Evolutionary conservation across 2,113 vertebrate genomes (phyloP).

Genomic region (Urocynchramus pylzowi): DNA sequence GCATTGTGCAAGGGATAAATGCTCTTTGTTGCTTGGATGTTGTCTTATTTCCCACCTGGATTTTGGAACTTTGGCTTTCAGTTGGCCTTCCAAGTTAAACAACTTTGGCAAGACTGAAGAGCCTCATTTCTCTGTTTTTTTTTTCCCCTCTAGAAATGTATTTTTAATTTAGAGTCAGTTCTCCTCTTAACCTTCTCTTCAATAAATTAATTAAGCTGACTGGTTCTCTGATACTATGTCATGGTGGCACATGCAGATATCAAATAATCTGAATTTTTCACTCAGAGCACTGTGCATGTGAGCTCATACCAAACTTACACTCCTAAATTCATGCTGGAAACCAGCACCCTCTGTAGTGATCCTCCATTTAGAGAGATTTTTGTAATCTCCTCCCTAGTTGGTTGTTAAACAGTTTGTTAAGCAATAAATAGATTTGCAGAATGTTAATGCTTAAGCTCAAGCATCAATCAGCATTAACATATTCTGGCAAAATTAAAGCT

Average conservation of each 20-base stretch:
- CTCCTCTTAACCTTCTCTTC: background rate
- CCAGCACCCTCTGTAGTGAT: background rate
- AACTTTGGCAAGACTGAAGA: background rate
- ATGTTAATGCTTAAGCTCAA: background rate
- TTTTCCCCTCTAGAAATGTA: background rate
- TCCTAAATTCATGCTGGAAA: background rate
- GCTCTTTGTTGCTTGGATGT: background rate
- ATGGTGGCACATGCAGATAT: background rate
- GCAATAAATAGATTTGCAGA: constrained; percentile 23
- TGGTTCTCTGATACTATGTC: background rate
- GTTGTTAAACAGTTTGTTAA: constrained; percentile 2
- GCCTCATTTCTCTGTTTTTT: background rate
- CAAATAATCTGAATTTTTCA: background rate
- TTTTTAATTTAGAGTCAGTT: background rate
- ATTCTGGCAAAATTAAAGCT: background rate
- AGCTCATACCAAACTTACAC: background rate
- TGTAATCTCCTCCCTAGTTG: background rate
- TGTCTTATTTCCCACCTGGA: background rate
- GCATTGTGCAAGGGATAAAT: background rate
- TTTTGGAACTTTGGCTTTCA: background rate
- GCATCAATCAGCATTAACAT: background rate
- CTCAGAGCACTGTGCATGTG: background rate
- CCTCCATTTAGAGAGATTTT: background rate
- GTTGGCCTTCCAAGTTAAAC: background rate
- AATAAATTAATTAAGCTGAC: background rate